Conservation (phyloP, 2,888 invertebrate species). For the Lepas anatifera region DNA sequence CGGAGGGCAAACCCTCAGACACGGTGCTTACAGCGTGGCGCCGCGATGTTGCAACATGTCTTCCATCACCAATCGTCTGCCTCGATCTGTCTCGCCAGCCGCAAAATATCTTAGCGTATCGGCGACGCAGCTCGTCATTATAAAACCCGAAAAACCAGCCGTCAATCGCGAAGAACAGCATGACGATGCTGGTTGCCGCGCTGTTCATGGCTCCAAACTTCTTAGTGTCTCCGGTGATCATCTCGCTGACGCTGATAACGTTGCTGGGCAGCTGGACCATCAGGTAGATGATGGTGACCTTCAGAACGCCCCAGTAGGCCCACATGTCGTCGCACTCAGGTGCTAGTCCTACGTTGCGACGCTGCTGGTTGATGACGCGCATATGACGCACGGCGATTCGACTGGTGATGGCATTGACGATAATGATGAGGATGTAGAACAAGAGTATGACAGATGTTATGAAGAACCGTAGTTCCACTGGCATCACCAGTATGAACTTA, state of each 20-base stretch:
- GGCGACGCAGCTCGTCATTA: not conserved
- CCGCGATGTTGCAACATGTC: too few relatives aligned
- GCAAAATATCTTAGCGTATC: too few relatives aligned
- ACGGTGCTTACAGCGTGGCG: too few relatives aligned
- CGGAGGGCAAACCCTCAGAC: too few relatives aligned
- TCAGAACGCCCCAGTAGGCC: not conserved
- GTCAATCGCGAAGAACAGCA: not conserved
- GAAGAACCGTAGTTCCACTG: not conserved
- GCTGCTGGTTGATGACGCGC: not conserved
- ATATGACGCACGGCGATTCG: not conserved
- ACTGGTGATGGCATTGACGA: not conserved
- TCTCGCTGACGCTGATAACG: not conserved
- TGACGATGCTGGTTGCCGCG: not conserved
- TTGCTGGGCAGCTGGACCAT: not conserved
- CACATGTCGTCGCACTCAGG: not conserved
- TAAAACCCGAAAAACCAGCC: constrained; percentile 3
- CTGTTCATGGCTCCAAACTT: too few relatives aligned
- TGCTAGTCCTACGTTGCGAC: not conserved
- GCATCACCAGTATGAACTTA: not conserved
- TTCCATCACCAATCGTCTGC: too few relatives aligned
- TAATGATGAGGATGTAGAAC: not conserved
- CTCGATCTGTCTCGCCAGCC: too few relatives aligned
- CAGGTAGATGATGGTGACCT: not conserved
- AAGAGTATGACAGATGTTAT: not conserved
- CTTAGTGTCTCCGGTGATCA: not conserved